Base-by-base conservation (phyloP, 2,797 vertebrate genomes). In the Dipus sagitta region DNA sequence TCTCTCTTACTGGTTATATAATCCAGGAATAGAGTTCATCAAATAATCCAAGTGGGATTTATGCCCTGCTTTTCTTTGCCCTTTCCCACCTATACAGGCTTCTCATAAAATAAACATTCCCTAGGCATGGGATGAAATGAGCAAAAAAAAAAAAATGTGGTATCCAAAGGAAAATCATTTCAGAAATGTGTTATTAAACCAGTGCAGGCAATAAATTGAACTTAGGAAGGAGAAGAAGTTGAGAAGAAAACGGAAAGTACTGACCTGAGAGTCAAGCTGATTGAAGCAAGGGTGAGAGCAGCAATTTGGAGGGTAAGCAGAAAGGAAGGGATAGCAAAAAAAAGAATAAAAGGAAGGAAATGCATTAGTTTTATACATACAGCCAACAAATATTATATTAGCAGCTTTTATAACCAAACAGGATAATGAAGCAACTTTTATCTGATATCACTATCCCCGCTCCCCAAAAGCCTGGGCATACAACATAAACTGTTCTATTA, bases 191-290 rank as follows among this genome's bases (percentile, higher is more conserved):
- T 93, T 95, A 92, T 89, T 94, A 91, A 94, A 95, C 90, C 91
- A 96, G 80, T 68, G 91, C 91, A 95, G 93, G 94, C 94, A 95
- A 94, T 87, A 97, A 97, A 23, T 21, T 96, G 96, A 96, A 95
- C 88, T 97, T 95, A 21, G 38, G 94, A 95, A 95, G 92, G 72
- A 97, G 93, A 71, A 93, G 93, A 62, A n/a, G 96, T 92, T 95
- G 96, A 86, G 96, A 97, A 84, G 96, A 90, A 97, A 97, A 96
- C 95, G 95, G 93, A 97, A 98, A 97, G 96, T 98, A 98, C 99
- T 99, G 98, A 99, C 99, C 99, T 99, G 97, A 99, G 98, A 98
- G 99, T 98, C 98, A 99, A 98, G 98, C 99, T 99, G 99, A 97
- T 98, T 98, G 98, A 91, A 97, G 98, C 95, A 98, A 97, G 98